Conservation (phyloP, 2,113 vertebrate species). For the Pardalotus punctatus region DNA sequence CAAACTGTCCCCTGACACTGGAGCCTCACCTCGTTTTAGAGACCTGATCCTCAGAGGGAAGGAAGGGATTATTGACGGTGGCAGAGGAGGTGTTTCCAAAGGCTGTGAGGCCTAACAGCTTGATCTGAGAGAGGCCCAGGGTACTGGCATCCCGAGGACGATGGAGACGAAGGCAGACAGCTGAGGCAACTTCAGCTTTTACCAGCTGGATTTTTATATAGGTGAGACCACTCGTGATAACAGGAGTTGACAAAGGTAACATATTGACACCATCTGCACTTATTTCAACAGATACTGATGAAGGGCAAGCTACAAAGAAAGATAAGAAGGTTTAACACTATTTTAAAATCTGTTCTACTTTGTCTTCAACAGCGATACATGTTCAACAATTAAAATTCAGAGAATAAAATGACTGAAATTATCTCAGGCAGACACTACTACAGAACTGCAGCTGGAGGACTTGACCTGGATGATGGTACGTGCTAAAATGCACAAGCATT, state of each 20-base stretch:
- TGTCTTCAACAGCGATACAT: background rate
- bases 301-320: conserved; percentile 86
- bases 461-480: accelerated
- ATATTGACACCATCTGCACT: conserved; percentile 97
- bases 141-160: conserved; percentile 96
- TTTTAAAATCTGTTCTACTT: background rate
- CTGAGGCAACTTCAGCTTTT: conserved; percentile 95
- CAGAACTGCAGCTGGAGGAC: background rate
- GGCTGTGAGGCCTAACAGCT: conserved; percentile 92
- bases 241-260: conserved; percentile 93
- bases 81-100: conserved; percentile 98
- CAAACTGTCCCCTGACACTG: background rate
- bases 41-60: conserved; percentile 98
- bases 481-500: background rate
- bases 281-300: conserved; percentile 97
- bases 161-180: conserved; percentile 93
- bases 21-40: conserved; percentile 92
- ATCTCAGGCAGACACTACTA: background rate
- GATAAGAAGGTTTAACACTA: background rate
- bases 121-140: conserved; percentile 95
- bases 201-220: conserved; percentile 99
- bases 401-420: background rate
- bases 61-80: conserved; percentile 96
- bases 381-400: background rate
- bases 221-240: conserved; percentile 94